Base-by-base conservation (phyloP, 2,797 vertebrate species). In the Serranus cabrilla region DNA sequence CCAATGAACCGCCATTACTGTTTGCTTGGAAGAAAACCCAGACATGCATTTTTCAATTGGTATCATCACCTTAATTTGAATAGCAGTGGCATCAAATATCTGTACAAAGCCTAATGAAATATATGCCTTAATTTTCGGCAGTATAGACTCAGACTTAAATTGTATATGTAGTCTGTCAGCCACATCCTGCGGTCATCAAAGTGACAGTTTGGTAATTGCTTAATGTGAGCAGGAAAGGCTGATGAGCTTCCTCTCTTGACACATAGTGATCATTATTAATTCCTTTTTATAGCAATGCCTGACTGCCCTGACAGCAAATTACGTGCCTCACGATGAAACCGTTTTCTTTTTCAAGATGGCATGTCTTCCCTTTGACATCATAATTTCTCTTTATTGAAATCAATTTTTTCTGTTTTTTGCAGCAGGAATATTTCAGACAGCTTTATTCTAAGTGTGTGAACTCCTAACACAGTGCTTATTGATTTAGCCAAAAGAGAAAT, bases 171-270 rank as follows among this genome's bases (percentile, higher is more conserved):
- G 21, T 67, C 51, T 71, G 39, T 83, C 59, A 74, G 34, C 40
- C 52, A 37, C 51, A 74, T 43, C 31, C 23, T 18, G 23, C 73
- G 42, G 46, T 62, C 71, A 52, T 79, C 51, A 74, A 81, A 78
- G 42, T 81, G 79, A 85, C 79, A 85, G 49, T 12, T 39, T 17
- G 49, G 20, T 82, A 86, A 83, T 84, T 89, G 71, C 80, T 80
- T 71, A 57, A 85, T 81, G 66, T 75, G 57, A 55, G 42, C 11
- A 47, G n/a, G 37, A 66, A 80, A 67, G 65, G 61, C 57, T 84
- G 63, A 85, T 67, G 49, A 81, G 61, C 23, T 52, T 76, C 31
- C 51, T 68, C 66, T 84, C 54, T 73, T 49, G 49, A 71, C 45
- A 45, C 54, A 52, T 21, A 56, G 20, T 56, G 55, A 77, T 71